Conservation (phyloP, 1,140 invertebrate species). For the Neodiprion lecontei region DNA sequence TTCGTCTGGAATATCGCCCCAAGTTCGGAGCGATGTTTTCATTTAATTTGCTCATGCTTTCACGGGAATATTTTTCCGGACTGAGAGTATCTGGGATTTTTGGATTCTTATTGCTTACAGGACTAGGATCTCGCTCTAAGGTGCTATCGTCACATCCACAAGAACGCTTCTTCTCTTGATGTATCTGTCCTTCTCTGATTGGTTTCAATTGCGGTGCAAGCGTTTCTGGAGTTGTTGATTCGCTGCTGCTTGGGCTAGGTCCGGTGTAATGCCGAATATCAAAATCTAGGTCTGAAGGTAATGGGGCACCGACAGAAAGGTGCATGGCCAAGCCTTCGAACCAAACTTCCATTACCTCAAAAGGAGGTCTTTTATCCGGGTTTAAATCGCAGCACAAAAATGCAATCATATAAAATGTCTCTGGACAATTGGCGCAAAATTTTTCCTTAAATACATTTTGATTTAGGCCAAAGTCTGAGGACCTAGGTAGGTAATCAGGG, state of each 20-base stretch:
- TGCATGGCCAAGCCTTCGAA: slow-evolving; percentile 78
- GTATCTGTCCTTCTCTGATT: slow-evolving; percentile 60
- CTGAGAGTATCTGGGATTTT: slow-evolving; percentile 17
- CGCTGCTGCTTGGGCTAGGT: slow-evolving; percentile 65
- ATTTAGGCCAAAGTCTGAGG: slow-evolving; percentile 90
- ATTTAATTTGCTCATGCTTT: slow-evolving; percentile 33
- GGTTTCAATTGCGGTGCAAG: slow-evolving; percentile 59
- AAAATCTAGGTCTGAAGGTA: slow-evolving; percentile 74
- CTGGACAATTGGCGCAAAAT: slow-evolving; percentile 87
- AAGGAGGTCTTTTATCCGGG: slow-evolving; percentile 85
- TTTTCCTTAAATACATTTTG: slow-evolving; percentile 86
- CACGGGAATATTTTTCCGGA: slow-evolving; percentile 36
- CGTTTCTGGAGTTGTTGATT: slow-evolving; percentile 67
- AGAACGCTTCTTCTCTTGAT: slow-evolving; percentile 52
- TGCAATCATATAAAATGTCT: slow-evolving; percentile 86
- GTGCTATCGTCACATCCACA: slow-evolving; percentile 55
- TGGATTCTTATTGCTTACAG: slow-evolving; percentile 26
- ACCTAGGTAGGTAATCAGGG: slow-evolving; percentile 89
- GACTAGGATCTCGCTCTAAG: slow-evolving; percentile 47
- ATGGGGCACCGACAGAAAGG: slow-evolving; percentile 67
- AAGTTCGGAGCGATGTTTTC: slow-evolving; percentile 16
- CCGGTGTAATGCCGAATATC: slow-evolving; percentile 78
- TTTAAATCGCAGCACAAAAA: slow-evolving; percentile 89
- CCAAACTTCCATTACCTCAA: slow-evolving; percentile 87
- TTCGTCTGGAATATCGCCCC: slow-evolving; percentile 38